Evolutionary conservation across 2,113 vertebrate species (phyloP), one percentile per base, ranked within the genome.

Genomic region (Oncorhynchus clarkii): DNA sequence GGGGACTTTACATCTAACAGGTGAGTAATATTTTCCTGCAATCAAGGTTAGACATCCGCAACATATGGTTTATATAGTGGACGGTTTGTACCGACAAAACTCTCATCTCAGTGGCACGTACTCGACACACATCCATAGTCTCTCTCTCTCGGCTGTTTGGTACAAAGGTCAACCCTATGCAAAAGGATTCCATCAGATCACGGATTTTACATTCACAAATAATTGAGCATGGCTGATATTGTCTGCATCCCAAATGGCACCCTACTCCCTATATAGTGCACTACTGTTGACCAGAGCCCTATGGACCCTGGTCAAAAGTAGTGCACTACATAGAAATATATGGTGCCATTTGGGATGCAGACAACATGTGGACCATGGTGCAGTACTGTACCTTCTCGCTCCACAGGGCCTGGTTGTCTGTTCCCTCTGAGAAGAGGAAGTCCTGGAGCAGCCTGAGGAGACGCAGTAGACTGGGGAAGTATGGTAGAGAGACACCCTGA

Each of bases 391-490:
- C 98, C 97, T 99, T 99, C 91, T 99, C 97, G 0, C 97, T 99
- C 98, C 97, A 99, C 29, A 99, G 90, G 0, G 93, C 85, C 77
- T 94, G 94, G 90, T 98, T 98, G 79, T 91, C 95, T 29, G 95
- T 96, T 0, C 97, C 97, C 89, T 99, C 97, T 0, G 96, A 92
- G 26, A 96, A 98, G 9, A 99, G 90, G 88, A 99, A 98, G 85
- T 99, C 98, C 90, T 99, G 98, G 3, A 99, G 95, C 71, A 99
- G 92, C n/a, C 97, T 89, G 39, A 99, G 94, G 24, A 99, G 94
- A 76, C 95, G 95, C 14, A 99, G 92, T 3, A 93, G 91, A 0
- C 95, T 96, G 79, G 96, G 96, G 72, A 91, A 91, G 88, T 96
- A 94, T 0, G 94, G 91, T 79, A 94, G 81, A 22, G 86, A 20